phyloP scores from a whole-genome alignment of 2,113 vertebrate genomes.

The Pteruthius melanotis region DNA sequence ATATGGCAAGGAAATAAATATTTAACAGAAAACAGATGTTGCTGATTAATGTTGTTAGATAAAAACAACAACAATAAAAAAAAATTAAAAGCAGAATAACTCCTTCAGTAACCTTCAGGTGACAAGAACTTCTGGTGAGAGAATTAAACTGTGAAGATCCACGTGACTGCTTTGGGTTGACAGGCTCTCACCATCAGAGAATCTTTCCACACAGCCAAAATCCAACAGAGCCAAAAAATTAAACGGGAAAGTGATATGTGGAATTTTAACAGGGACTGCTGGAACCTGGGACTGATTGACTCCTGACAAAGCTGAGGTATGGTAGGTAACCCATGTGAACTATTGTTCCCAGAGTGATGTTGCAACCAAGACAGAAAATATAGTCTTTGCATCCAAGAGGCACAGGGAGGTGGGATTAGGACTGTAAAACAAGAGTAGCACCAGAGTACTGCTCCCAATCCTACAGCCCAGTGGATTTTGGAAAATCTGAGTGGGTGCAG shows the following conservation, averaged over 20 bases:
- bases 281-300: neutral
- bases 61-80: neutral
- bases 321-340: neutral
- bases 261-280: neutral
- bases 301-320: neutral
- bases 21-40: neutral
- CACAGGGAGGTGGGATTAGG: neutral
- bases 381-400: neutral
- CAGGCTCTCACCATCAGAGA: accelerated
- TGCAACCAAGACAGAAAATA: neutral
- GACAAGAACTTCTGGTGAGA: neutral
- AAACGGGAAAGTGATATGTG: neutral
- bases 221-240: neutral
- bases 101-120: neutral
- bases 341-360: neutral
- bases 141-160: neutral
- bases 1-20: neutral
- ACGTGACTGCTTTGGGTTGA: neutral
- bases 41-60: neutral
- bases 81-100: neutral
- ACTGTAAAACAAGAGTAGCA: neutral
- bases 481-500: neutral
- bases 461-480: neutral
- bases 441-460: neutral
- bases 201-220: neutral